Conservation (phyloP, 1,140 invertebrate genomes). For the Drosophila pallidifrons region DNA sequence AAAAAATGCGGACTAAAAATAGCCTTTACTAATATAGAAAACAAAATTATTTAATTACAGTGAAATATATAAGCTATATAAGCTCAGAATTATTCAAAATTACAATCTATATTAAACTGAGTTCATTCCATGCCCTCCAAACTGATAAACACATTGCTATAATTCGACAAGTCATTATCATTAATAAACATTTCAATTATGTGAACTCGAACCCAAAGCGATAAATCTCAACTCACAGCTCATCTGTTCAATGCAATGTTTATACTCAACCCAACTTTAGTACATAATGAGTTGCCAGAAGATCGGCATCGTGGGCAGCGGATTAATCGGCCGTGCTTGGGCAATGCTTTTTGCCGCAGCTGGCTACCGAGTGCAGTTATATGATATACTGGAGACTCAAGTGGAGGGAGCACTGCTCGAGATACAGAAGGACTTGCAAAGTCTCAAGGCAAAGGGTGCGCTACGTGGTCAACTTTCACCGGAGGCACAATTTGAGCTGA, state of each 20-base stretch:
- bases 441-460: slow-evolving; percentile 89
- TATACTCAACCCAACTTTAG: slow-evolving; percentile 21
- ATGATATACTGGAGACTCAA: slow-evolving; percentile 92
- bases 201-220: slow-evolving; percentile 66
- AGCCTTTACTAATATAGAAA: too few relatives aligned
- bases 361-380: slow-evolving; percentile 94
- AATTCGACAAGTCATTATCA: slow-evolving; percentile 68
- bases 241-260: slow-evolving; percentile 2
- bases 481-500: slow-evolving; percentile 90
- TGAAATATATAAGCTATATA: too few relatives aligned
- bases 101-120: too few relatives aligned
- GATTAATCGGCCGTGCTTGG: slow-evolving; percentile 97
- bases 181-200: slow-evolving; percentile 57
- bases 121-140: neutral
- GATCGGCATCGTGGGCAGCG: slow-evolving; percentile 91
- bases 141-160: slow-evolving; percentile 21
- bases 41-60: too few relatives aligned
- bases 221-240: slow-evolving; percentile 55
- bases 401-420: slow-evolving; percentile 90
- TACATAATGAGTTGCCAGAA: slow-evolving; percentile 86
- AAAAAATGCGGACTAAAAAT: too few relatives aligned
- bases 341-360: slow-evolving; percentile 96
- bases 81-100: too few relatives aligned
- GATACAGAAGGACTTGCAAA: slow-evolving; percentile 90
- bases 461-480: slow-evolving; percentile 91